Evolutionary conservation across 1,140 invertebrate genomes (phyloP).

Genomic region (Hesperophylax magnus): DNA sequence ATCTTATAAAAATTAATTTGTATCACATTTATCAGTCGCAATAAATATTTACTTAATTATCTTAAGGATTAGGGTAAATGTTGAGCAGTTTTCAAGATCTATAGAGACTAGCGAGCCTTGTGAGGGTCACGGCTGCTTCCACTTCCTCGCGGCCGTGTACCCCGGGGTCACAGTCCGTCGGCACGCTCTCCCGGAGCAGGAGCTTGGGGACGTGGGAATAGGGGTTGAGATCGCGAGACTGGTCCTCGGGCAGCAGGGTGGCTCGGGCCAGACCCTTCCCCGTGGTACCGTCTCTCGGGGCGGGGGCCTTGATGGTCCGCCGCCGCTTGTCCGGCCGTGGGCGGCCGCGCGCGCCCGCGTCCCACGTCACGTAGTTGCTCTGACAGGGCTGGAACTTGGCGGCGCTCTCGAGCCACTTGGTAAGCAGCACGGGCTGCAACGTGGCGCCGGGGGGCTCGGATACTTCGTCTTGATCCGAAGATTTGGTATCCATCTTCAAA

Average conservation of each 20-base stretch:
- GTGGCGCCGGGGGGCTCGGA: conserved; percentile 61
- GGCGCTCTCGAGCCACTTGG: conserved; percentile 80
- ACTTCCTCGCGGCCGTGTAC: conserved; percentile 77
- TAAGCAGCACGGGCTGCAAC: conserved; percentile 69
- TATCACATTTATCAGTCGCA: conserved; percentile 51
- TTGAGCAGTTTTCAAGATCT: conserved; percentile 43
- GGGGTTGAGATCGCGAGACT: conserved; percentile 46
- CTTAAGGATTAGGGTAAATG: conserved; percentile 11
- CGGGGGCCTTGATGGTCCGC: neutral
- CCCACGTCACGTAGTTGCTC: conserved; percentile 77
- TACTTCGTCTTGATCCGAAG: conserved; percentile 57
- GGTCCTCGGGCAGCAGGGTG: neutral
- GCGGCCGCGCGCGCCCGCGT: conserved; percentile 61
- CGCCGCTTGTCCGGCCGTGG: conserved; percentile 15
- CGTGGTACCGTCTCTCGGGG: neutral
- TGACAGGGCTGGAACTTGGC: conserved; percentile 77
- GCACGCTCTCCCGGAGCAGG: conserved; percentile 17
- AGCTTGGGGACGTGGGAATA: conserved; percentile 44
- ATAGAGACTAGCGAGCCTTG: conserved; percentile 67
- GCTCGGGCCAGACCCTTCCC: neutral
- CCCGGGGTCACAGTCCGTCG: neutral
- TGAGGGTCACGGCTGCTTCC: conserved; percentile 79
- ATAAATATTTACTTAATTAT: conserved; percentile 41
- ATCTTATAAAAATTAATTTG: conserved; percentile 29
- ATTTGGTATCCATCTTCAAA: conserved; percentile 32